phyloP scores from a whole-genome alignment of 2,888 invertebrate genomes.

The Leuctra nigra region DNA sequence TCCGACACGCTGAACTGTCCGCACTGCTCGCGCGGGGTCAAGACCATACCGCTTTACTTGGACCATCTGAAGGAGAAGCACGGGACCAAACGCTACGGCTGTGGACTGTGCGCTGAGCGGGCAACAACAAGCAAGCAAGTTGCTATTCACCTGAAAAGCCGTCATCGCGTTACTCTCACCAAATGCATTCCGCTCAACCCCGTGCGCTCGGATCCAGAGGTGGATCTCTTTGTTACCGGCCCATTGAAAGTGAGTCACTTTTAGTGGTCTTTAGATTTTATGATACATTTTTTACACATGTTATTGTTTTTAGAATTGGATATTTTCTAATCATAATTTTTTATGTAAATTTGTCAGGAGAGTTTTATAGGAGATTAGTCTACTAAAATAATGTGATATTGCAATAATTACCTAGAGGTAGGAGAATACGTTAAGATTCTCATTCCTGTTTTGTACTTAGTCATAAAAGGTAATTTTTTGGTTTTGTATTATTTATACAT shows the following conservation, averaged over 20 bases:
- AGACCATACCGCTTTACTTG: conserved; percentile 40
- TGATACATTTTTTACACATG: no score
- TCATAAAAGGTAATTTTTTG: no score
- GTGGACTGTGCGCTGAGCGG: conserved; percentile 49
- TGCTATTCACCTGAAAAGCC: conserved; percentile 45
- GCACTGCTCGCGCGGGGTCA: conserved; percentile 40
- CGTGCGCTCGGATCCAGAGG: conserved; percentile 41
- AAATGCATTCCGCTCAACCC: conserved; percentile 44
- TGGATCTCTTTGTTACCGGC: conserved; percentile 45
- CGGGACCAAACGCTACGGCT: conserved; percentile 50
- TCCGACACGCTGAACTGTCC: conserved; percentile 42
- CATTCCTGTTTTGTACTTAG: no score
- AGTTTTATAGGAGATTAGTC: no score
- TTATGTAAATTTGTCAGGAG: no score
- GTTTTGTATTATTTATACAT: no score
- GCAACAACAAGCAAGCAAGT: conserved; percentile 35
- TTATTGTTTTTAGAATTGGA: no score
- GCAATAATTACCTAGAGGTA: no score
- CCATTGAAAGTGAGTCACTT: conserved; percentile 35
- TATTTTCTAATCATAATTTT: no score
- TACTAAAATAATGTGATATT: no score
- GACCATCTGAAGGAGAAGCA: conserved; percentile 56
- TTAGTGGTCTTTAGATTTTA: no score
- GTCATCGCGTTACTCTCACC: conserved; percentile 43
- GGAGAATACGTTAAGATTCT: no score